phyloP scores from a whole-genome alignment of 2,113 vertebrate genomes.

The Romanogobio albipinnatus region DNA sequence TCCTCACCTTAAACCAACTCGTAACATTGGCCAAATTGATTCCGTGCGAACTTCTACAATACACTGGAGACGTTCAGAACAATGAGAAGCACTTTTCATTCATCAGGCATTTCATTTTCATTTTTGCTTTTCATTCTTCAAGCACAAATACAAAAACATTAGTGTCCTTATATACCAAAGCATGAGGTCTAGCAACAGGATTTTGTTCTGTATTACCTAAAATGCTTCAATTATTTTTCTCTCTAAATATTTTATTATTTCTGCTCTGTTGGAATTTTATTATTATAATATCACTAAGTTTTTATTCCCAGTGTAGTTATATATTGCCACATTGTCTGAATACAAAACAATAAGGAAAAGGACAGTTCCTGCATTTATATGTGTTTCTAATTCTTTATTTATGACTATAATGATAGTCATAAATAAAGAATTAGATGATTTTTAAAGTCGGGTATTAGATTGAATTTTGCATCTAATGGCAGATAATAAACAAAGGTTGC shows the following conservation, averaged over 20 bases:
- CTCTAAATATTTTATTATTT: neutral
- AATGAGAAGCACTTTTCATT: slow-evolving; percentile 5
- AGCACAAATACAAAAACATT: neutral
- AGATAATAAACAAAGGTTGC: neutral
- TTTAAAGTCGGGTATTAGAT: neutral
- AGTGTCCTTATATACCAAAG: neutral
- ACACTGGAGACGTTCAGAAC: neutral
- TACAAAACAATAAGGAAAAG: neutral
- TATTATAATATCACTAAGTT: neutral
- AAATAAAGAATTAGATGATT: too few relatives aligned
- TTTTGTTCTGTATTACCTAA: neutral
- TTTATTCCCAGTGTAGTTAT: neutral
- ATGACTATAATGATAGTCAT: too few relatives aligned
- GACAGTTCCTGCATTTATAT: neutral
- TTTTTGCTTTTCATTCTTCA: slow-evolving; percentile 3
- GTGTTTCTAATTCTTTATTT: neutral
- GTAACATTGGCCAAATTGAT: slow-evolving; percentile 63
- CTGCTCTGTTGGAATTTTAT: neutral
- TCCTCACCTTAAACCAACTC: slow-evolving; percentile 48
- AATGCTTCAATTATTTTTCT: neutral
- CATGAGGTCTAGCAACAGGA: neutral
- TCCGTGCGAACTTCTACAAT: slow-evolving; percentile 34
- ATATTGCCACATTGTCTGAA: neutral
- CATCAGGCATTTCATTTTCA: slow-evolving; percentile 15
- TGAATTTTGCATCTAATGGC: neutral